phyloP scores from a whole-genome alignment of 2,888 invertebrate genomes.

The Syrphus vitripennis region DNA sequence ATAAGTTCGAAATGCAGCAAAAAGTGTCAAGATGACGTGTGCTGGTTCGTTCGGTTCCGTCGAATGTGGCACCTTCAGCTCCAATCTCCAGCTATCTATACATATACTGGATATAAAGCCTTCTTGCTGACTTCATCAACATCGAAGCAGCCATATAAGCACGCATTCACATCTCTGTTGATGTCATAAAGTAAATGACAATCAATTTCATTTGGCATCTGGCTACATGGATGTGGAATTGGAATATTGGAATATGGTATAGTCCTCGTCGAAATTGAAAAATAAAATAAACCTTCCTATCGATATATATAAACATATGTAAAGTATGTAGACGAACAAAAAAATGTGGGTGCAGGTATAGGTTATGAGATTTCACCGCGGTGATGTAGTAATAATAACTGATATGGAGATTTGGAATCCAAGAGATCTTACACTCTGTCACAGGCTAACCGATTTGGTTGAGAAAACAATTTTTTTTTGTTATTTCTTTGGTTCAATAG shows the following conservation, averaged over 20 bases:
- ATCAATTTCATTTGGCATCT: slow-evolving; percentile 69
- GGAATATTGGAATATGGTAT: slow-evolving; percentile 14
- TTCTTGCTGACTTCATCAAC: background rate
- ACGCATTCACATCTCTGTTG: slow-evolving; percentile 38
- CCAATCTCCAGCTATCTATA: background rate
- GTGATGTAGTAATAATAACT: slow-evolving; percentile 62
- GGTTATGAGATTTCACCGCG: slow-evolving; percentile 57
- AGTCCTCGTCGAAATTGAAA: slow-evolving; percentile 61
- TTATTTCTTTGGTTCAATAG: background rate
- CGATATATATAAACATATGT: background rate
- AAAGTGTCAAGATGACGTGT: slow-evolving; percentile 15
- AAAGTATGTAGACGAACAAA: too few species aligned
- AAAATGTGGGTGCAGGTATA: slow-evolving; percentile 65
- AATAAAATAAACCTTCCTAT: slow-evolving; percentile 22
- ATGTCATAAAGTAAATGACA: slow-evolving; percentile 61
- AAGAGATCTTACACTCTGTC: slow-evolving; percentile 32
- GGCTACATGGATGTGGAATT: slow-evolving; percentile 6
- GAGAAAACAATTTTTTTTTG: slow-evolving; percentile 36
- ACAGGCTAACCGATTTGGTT: slow-evolving; percentile 47
- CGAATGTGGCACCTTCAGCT: slow-evolving; percentile 41
- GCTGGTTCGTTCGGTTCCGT: background rate
- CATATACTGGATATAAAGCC: background rate
- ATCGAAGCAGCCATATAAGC: slow-evolving; percentile 12
- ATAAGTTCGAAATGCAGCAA: slow-evolving; percentile 20
- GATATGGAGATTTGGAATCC: slow-evolving; percentile 32